phyloP scores from a whole-genome alignment of 30 jellyfish, hydroid and myxozoan species.

The Haliclystus octoradiatus region DNA sequence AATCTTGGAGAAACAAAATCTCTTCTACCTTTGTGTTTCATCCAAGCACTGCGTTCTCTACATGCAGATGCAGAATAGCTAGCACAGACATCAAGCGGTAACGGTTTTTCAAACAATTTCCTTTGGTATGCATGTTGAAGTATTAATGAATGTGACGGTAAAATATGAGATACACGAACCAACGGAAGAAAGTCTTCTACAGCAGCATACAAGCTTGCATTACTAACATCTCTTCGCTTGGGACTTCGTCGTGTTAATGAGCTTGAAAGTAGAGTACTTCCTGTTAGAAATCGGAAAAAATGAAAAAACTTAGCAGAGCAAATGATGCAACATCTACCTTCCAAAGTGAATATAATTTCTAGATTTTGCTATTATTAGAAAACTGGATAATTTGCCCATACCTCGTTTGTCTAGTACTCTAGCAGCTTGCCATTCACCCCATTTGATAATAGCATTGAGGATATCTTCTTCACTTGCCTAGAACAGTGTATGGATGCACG shows the following conservation, averaged over 20 bases:
- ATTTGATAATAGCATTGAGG: constrained; percentile 35
- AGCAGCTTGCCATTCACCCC: constrained; percentile 98
- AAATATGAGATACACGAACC: constrained; percentile 56
- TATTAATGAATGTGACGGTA: constrained; percentile 64
- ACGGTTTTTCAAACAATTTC: constrained; percentile 61
- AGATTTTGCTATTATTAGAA: too few species aligned
- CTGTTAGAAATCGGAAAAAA: neutral
- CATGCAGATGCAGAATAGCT: constrained; percentile 15
- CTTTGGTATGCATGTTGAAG: constrained; percentile 76
- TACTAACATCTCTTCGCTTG: constrained; percentile 66
- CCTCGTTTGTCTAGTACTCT: constrained; percentile 61
- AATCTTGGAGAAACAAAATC: constrained; percentile 60
- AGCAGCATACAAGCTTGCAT: constrained; percentile 47
- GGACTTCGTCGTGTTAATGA: constrained; percentile 86
- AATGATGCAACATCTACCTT: neutral
- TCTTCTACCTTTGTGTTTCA: constrained; percentile 23
- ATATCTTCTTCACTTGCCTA: constrained; percentile 93
- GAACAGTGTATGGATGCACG: neutral
- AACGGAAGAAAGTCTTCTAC: constrained; percentile 40
- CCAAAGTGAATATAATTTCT: neutral
- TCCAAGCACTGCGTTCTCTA: constrained; percentile 41
- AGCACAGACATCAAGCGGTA: constrained; percentile 59
- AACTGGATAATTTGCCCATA: constrained; percentile 6
- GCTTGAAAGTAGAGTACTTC: constrained; percentile 42
- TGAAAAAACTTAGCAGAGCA: neutral